phyloP scores from a whole-genome alignment of 2,797 vertebrate genomes.

The Astyanax mexicanus region DNA sequence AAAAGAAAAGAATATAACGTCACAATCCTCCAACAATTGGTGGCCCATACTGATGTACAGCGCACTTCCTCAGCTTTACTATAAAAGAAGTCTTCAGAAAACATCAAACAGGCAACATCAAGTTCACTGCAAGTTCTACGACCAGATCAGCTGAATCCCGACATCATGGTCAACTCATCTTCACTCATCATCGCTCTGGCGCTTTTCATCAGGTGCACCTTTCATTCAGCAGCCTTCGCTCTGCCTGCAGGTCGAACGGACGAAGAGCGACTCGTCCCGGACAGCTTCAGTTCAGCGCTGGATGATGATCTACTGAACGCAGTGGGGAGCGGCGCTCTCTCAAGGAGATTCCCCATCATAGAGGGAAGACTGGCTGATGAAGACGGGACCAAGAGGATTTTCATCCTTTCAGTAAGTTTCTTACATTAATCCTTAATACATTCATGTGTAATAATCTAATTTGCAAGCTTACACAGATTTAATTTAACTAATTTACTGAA shows the following conservation, averaged over 20 bases:
- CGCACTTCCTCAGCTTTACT: conserved; percentile 3
- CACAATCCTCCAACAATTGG: neutral
- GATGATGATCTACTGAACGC: conserved; percentile 68
- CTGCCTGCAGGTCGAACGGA: conserved; percentile 76
- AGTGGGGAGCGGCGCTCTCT: conserved; percentile 50
- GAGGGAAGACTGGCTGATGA: conserved; percentile 73
- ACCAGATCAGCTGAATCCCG: neutral
- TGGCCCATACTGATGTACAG: neutral
- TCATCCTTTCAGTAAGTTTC: conserved; percentile 75
- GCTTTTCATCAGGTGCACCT: conserved; percentile 83
- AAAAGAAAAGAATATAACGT: neutral
- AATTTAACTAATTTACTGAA: too few species aligned
- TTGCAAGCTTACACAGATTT: too few species aligned
- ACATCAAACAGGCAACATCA: neutral
- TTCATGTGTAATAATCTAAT: too few species aligned
- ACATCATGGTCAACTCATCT: conserved; percentile 76
- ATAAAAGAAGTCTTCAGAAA: conserved; percentile 43
- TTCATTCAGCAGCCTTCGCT: conserved; percentile 73
- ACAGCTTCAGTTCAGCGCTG: conserved; percentile 65
- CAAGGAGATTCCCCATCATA: conserved; percentile 72
- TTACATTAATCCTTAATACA: too few species aligned
- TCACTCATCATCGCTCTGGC: conserved; percentile 78
- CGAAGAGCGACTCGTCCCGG: conserved; percentile 71
- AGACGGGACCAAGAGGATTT: conserved; percentile 72
- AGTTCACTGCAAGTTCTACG: neutral